Evolutionary conservation across 35 echinoderm and acorn worm species (phyloP).

Genomic region (Lytechinus pictus): DNA sequence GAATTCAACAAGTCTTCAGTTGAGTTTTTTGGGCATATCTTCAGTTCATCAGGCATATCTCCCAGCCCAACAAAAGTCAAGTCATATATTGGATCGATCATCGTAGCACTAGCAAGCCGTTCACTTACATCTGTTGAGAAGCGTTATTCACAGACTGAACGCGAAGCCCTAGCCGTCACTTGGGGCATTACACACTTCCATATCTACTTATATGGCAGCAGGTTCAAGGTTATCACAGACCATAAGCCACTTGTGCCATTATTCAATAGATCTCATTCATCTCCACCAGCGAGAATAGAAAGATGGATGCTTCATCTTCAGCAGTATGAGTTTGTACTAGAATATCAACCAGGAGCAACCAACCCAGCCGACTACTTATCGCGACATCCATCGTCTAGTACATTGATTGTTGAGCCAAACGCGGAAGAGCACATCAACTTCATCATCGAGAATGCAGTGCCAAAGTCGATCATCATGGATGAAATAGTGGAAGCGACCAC

Average conservation of each 20-base stretch:
- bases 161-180: conserved; percentile 73
- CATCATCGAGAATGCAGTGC: conserved; percentile 65
- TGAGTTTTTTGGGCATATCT: conserved; percentile 80
- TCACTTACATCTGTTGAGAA: conserved; percentile 54
- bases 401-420: conserved; percentile 31
- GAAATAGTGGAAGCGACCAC: conserved; percentile 54
- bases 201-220: conserved; percentile 73
- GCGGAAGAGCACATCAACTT: conserved; percentile 74
- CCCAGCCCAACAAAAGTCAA: conserved; percentile 71
- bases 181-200: conserved; percentile 83
- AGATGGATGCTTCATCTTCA: conserved; percentile 81
- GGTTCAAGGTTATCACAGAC: conserved; percentile 76
- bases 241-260: conserved; percentile 85
- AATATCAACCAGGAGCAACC: conserved; percentile 64
- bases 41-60: conserved; percentile 65
- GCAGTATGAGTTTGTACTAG: conserved; percentile 73
- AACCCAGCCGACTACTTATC: conserved; percentile 86
- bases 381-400: conserved; percentile 60
- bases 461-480: conserved; percentile 66
- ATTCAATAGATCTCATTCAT: conserved; percentile 69
- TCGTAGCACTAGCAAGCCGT: conserved; percentile 61
- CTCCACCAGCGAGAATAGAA: conserved; percentile 82
- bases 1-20: conserved; percentile 46
- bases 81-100: conserved; percentile 46
- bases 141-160: conserved; percentile 76